These are phyloP conservation scores for Chaetophractus vellerosus DNA, from an alignment of 2,797 vertebrate species.

Conservation along the genomic window DNA sequence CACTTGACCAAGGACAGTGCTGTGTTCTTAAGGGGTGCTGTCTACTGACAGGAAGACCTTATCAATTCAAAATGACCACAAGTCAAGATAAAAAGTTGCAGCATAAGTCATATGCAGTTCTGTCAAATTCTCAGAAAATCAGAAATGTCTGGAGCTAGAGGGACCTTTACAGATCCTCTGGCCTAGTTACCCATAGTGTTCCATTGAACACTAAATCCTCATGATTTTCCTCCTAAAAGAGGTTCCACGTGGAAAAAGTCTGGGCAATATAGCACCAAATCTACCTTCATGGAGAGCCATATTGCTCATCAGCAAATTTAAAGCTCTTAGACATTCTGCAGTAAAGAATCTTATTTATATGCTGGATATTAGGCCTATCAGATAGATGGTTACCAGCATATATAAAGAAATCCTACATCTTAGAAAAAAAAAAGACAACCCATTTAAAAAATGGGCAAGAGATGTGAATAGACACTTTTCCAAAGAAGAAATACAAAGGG, in stretches of 20 bases:
- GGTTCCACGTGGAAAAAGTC: neutral
- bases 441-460: too few relatives aligned
- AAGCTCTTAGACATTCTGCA: neutral
- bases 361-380: too few relatives aligned
- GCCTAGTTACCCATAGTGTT: neutral
- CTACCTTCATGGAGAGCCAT: neutral
- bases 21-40: neutral
- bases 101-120: neutral
- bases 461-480: too few relatives aligned
- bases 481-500: too few relatives aligned
- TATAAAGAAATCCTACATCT: too few relatives aligned
- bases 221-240: neutral
- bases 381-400: too few relatives aligned
- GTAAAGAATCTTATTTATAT: neutral
- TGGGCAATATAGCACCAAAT: neutral
- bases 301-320: neutral
- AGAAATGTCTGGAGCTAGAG: neutral
- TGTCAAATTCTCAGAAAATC: neutral
- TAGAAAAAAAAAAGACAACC: too few relatives aligned
- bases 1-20: neutral
- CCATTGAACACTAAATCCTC: neutral
- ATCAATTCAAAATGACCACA: constrained; percentile 12
- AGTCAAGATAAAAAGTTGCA: constrained; percentile 22
- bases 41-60: neutral
- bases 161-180: neutral